Evolutionary conservation across 2,113 vertebrate species (phyloP).

Genomic region (Anoplopoma fimbria): DNA sequence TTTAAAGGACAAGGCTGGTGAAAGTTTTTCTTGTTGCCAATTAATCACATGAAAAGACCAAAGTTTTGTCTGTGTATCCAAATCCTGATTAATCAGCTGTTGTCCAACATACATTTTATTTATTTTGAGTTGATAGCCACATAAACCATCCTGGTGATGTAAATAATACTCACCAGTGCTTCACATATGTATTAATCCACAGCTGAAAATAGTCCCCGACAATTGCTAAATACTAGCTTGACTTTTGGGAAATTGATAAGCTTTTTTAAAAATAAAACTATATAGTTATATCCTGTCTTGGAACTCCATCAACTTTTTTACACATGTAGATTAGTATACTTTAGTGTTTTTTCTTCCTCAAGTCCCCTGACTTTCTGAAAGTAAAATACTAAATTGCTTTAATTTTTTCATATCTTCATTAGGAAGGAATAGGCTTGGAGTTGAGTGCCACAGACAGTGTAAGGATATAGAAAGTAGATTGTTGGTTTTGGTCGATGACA

Average conservation of each 20-base stretch:
- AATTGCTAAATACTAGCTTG: neutral
- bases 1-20: neutral
- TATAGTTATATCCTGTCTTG: neutral
- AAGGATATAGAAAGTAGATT: neutral
- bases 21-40: neutral
- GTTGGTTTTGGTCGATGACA: neutral
- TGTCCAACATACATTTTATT: no score
- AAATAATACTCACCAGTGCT: neutral
- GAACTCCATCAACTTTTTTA: neutral
- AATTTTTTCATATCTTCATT: neutral
- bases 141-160: neutral
- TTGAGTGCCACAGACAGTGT: neutral
- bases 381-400: neutral
- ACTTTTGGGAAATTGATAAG: no score
- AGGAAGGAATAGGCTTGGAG: neutral
- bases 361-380: neutral
- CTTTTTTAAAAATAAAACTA: neutral
- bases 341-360: no score
- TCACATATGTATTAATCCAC: conserved; percentile 1
- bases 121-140: neutral
- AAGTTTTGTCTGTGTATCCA: neutral
- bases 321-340: neutral
- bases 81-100: neutral
- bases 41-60: neutral
- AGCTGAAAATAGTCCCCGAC: conserved; percentile 18